Evolutionary conservation across 2,888 invertebrate species (phyloP).

Genomic region (Hipparchia semele): DNA sequence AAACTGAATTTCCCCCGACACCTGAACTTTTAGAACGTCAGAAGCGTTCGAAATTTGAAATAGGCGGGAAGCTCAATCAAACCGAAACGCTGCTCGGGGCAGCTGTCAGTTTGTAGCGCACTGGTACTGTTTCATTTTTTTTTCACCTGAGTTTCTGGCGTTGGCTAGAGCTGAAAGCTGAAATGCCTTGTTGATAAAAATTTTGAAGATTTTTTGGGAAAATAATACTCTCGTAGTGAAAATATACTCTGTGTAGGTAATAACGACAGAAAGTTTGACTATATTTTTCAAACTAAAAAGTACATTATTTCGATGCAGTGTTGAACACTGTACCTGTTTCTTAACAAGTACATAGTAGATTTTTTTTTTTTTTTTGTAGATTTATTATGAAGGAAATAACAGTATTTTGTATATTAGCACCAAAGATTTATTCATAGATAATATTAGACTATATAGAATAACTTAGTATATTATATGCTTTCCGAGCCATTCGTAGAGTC

Average conservation of each 20-base stretch:
- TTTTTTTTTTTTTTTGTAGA: no score
- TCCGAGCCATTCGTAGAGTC: no score
- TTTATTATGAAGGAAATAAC: no score
- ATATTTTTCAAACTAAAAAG: no score
- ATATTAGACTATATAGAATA: no score
- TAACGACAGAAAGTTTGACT: no score
- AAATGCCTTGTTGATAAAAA: slow-evolving; percentile 15
- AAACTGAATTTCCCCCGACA: slow-evolving; percentile 32
- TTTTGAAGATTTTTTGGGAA: slow-evolving; percentile 4
- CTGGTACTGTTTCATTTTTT: slow-evolving; percentile 30
- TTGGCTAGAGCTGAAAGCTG: slow-evolving; percentile 3
- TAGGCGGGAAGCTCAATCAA: slow-evolving; percentile 48
- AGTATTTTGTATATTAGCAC: no score
- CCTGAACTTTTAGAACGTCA: slow-evolving; percentile 41
- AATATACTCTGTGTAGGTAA: neutral
- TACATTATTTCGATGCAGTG: no score
- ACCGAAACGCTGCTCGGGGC: slow-evolving; percentile 47
- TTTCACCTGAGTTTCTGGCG: slow-evolving; percentile 28
- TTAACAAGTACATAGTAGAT: no score
- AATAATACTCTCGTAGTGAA: neutral
- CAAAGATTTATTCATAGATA: no score
- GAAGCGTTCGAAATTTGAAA: slow-evolving; percentile 48
- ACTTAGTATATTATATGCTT: no score
- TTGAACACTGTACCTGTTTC: no score
- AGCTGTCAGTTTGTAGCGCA: slow-evolving; percentile 46